A percentile compares a stretch with the other conserved stretches of the same genome.
These are phyloP conservation scores for Onychostruthus taczanowskii DNA, from an alignment of 2,113 vertebrate genomes.

Conservation along the genomic window DNA sequence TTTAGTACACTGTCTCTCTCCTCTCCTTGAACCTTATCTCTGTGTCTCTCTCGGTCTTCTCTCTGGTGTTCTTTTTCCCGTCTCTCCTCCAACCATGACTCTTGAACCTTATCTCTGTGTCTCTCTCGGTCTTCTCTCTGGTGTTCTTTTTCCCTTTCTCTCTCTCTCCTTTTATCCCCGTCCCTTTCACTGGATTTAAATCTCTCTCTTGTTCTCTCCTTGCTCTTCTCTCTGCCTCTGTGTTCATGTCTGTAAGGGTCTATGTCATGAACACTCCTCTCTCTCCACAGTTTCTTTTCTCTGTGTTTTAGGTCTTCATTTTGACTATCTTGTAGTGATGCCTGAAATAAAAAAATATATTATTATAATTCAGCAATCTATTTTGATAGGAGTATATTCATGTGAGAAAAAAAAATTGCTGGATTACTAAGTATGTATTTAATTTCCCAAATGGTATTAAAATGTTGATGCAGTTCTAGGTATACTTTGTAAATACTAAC, in stretches of 20 bases:
- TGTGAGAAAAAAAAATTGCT: neutral
- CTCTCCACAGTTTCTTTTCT: slow-evolving; percentile 59
- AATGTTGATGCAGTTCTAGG: neutral
- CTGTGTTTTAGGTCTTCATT: slow-evolving; percentile 66
- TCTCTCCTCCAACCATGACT: slow-evolving; percentile 9
- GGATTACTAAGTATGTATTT: neutral
- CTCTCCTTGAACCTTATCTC: neutral
- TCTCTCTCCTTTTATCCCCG: slow-evolving; percentile 55
- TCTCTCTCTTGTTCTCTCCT: slow-evolving; percentile 52
- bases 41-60: neutral
- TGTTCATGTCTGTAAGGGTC: slow-evolving; percentile 12
- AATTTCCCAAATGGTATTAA: neutral
- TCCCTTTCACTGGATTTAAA: slow-evolving; percentile 60
- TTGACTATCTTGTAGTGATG: slow-evolving; percentile 16
- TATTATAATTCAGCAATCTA: neutral
- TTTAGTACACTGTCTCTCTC: slow-evolving; percentile 40
- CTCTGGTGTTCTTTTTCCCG: neutral
- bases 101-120: neutral
- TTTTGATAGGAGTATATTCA: neutral
- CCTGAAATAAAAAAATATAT: slow-evolving; percentile 15
- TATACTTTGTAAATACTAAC: neutral
- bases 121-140: neutral
- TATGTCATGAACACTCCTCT: neutral
- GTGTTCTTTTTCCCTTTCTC: neutral
- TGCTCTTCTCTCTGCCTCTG: slow-evolving; percentile 52